Conservation (phyloP, 2,113 vertebrate species). For the Hyla sarda region DNA sequence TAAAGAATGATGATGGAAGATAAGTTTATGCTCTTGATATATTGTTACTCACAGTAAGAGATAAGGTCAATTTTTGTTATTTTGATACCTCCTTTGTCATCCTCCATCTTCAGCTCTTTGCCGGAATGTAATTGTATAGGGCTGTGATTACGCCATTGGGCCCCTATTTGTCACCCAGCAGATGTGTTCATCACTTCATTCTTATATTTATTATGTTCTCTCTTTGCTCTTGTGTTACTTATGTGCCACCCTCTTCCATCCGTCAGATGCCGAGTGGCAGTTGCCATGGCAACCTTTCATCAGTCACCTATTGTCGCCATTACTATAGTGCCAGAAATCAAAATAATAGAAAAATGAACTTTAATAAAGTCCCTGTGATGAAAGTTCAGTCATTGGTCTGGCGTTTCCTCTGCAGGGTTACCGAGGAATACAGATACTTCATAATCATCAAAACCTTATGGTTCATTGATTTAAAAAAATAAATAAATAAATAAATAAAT, state of each 20-base stretch:
- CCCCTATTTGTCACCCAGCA: not conserved
- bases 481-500: not conserved
- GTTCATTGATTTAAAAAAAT: not conserved
- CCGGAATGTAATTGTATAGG: not conserved
- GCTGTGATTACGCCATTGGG: not conserved
- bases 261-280: slow-evolving; percentile 14
- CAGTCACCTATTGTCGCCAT: slow-evolving; percentile 19
- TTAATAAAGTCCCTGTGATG: slow-evolving; percentile 17
- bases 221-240: not conserved
- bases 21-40: not conserved
- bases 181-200: not conserved
- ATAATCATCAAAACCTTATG: not conserved
- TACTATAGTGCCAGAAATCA: slow-evolving; percentile 11
- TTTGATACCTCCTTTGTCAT: not conserved
- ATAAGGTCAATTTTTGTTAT: not conserved
- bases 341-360: slow-evolving; percentile 34
- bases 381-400: not conserved
- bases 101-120: not conserved
- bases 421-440: not conserved
- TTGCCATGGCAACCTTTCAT: slow-evolving; percentile 9
- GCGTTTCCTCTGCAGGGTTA: not conserved
- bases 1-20: no score
- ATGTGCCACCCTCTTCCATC: not conserved
- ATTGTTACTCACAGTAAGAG: not conserved
- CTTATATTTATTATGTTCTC: not conserved